phyloP scores from a whole-genome alignment of 1,140 invertebrate genomes.

The Cotesia vestalis region DNA sequence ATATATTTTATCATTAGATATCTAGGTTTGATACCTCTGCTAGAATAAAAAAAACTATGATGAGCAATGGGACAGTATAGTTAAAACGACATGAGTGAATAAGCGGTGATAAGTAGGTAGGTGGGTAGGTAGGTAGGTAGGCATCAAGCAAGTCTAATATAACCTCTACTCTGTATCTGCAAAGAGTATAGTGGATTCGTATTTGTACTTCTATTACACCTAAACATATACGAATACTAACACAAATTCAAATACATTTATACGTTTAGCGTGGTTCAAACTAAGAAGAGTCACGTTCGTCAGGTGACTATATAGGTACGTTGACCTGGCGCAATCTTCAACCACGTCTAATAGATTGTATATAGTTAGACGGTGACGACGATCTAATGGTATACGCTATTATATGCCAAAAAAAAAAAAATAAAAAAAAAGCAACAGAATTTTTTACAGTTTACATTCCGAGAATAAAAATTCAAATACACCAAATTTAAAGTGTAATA shows the following conservation, averaged over 20 bases:
- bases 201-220: conserved; percentile 19
- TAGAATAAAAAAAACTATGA: background rate
- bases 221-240: no score
- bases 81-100: conserved; percentile 46
- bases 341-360: conserved; percentile 23
- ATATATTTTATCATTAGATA: no score
- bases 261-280: conserved; percentile 28
- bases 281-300: conserved; percentile 47
- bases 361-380: conserved; percentile 5
- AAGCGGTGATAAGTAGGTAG: conserved; percentile 59
- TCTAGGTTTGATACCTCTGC: no score
- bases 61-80: conserved; percentile 29
- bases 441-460: background rate
- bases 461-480: background rate
- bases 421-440: background rate
- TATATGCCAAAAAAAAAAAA: conserved; percentile 11
- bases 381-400: background rate
- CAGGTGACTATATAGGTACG: conserved; percentile 50
- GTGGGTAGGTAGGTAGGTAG: conserved; percentile 58
- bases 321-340: conserved; percentile 50
- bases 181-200: background rate
- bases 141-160: conserved; percentile 37
- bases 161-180: conserved; percentile 15
- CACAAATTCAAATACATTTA: no score
- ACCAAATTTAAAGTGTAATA: no score